Conservation (phyloP, 2,797 vertebrate genomes). For the Scleropages formosus region DNA sequence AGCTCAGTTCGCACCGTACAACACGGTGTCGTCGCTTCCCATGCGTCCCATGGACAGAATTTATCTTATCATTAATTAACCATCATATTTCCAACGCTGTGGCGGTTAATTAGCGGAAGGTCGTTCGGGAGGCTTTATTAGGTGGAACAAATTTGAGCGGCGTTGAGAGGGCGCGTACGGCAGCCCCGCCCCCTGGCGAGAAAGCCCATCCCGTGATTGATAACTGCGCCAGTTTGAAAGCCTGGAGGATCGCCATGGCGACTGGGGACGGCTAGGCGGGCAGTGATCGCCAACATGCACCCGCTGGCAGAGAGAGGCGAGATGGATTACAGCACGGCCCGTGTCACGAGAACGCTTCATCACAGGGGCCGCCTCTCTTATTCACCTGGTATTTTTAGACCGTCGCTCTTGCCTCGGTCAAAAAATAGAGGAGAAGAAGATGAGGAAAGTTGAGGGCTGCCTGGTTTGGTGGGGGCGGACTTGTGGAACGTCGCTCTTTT, state of each 20-base stretch:
- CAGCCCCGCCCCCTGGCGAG: slow-evolving; percentile 66
- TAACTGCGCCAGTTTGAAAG: slow-evolving; percentile 92
- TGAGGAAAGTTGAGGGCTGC: slow-evolving; percentile 75
- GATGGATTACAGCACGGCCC: slow-evolving; percentile 95
- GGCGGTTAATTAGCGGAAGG: slow-evolving; percentile 98
- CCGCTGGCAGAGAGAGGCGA: slow-evolving; percentile 91
- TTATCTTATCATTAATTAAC: slow-evolving; percentile 99
- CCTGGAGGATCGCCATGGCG: slow-evolving; percentile 85
- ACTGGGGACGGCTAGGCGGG: slow-evolving; percentile 81
- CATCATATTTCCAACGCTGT: slow-evolving; percentile 98
- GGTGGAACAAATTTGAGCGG: slow-evolving; percentile 98
- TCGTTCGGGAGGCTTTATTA: slow-evolving; percentile 98
- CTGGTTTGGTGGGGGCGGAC: slow-evolving; percentile 62
- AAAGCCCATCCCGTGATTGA: slow-evolving; percentile 90
- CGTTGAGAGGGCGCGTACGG: slow-evolving; percentile 84
- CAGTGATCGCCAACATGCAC: slow-evolving; percentile 98
- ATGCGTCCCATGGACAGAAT: slow-evolving; percentile 96
- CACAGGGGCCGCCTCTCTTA: slow-evolving; percentile 92
- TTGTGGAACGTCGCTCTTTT: slow-evolving; percentile 72
- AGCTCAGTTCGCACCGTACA: slow-evolving; percentile 84
- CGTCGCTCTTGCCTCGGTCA: slow-evolving; percentile 97
- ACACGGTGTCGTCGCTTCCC: slow-evolving; percentile 97
- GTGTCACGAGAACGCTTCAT: slow-evolving; percentile 97
- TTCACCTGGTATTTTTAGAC: slow-evolving; percentile 99
- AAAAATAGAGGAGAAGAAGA: slow-evolving; percentile 58